Evolutionary conservation across 2,797 vertebrate genomes (phyloP), one percentile per base, ranked within the genome.

Genomic region (Lacerta bilineata): DNA sequence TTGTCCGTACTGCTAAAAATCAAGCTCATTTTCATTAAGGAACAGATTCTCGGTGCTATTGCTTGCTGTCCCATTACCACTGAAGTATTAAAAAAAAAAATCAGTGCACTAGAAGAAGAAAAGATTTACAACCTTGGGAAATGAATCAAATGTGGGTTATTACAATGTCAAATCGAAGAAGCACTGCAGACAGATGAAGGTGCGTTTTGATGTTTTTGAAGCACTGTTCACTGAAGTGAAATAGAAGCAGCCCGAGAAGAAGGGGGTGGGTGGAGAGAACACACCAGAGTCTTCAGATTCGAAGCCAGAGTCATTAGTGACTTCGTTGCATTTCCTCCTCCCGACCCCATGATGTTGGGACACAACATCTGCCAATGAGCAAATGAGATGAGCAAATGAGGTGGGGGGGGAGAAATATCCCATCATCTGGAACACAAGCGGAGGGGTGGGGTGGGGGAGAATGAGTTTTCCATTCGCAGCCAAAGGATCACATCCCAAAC

Each of bases 381-480:
- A 95, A 93, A 88, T 87, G 6, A 87, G 90, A 94, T 91, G 92
- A 92, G 84, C 80, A 93, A 92, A 71, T 61, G 69, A 87, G 74
- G 1, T 50, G 46, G 41, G 11, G 1, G 11, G 50, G 46, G 36
- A 29, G 68, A 41, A 91, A 92, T 68, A 80, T 29, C 66, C 91
- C 88, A 80, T 90, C 89, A 90, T 87, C 71, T 85, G 77, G 64
- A 93, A 95, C 50, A 17, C 84, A 84, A 55, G 50, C 3, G 13
- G 50, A 55, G 13, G 50, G 50, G 13, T 55, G 50, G 50, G 50
- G 3, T 55, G 50, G 46, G 46, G n/a, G 41, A 91, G 94, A 95
- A 94, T 92, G 82, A 92, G 85, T 91, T 93, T 85, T 92, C 87
- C 90, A 89, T 94, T 91, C 93, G 88, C 93, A 95, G 68, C 80